Base-by-base conservation (phyloP, 2,888 invertebrate genomes). In the Schizotus pectinicornis region DNA sequence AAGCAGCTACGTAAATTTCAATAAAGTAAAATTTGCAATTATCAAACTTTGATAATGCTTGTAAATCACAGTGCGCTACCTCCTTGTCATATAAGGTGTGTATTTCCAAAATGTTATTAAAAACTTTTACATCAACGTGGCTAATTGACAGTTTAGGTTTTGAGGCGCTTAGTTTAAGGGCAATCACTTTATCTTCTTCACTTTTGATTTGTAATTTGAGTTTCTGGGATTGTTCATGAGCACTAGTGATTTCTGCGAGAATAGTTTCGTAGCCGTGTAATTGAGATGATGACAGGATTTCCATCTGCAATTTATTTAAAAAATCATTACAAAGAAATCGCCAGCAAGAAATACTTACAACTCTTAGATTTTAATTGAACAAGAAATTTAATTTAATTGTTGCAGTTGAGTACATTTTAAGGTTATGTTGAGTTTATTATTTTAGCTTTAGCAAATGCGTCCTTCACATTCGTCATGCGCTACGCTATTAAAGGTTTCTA, bases 101-200 rank as follows among this genome's bases (percentile, higher is more conserved):
- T 9, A 76, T 52, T 34, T 75, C 74, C 22, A 66, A 58, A 38
- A 74, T 30, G 49, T 71, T 65, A 56, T 64, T 62, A 59, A 75
- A 78, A 30, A 77, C 61, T 69, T 77, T 77, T 0, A 76, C 70
- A 41, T 66, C 63, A 2, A 74, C 63, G 59, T 69, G 65, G 48
- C 73, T 74, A 9, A 77, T 54, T 54, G 73, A 71, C 42, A 68
- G 50, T 12, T 56, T 62, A 3, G 61, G 36, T 46, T 70, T 53
- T 11, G 41, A 50, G 32, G 65, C 62, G 38, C 70, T 60, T 30
- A 76, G 53, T 37, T 66, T 68, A 7, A 62, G 54, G 3, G 72
- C 64, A 7, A 69, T 59, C 12, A 75, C 69, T 59, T 65, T 69
- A 47, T 73, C 67, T 36, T 70, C 70, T 52, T 69, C 65, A 43